A percentile compares a stretch with the other conserved stretches of the same genome.
phyloP scores from a whole-genome alignment of 1,140 invertebrate species.

The Zophobas atratus region DNA sequence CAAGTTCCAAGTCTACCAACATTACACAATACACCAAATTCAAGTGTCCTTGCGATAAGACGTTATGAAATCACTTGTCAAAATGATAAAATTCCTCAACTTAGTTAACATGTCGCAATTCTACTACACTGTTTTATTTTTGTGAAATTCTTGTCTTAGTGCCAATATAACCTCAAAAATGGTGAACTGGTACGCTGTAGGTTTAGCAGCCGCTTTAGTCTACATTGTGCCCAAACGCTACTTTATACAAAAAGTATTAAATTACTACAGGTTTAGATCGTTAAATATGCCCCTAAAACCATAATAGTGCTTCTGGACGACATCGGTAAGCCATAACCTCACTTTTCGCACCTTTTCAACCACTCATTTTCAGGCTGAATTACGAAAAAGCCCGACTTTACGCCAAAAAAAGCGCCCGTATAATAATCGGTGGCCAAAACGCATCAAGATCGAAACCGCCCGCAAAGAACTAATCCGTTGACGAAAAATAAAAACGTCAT shows the following conservation, averaged over 20 bases:
- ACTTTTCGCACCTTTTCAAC: not conserved
- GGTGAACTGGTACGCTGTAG: slow-evolving; percentile 36
- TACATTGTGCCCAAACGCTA: slow-evolving; percentile 28
- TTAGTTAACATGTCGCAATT: no score
- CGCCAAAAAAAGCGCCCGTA: slow-evolving; percentile 1
- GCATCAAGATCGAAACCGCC: not conserved
- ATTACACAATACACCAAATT: no score
- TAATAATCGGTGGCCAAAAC: slow-evolving; percentile 13
- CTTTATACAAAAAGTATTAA: not conserved
- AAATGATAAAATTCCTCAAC: no score
- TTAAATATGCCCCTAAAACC: slow-evolving; percentile 8
- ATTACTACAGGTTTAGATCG: slow-evolving; percentile 13
- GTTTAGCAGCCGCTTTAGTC: not conserved
- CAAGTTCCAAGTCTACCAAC: no score
- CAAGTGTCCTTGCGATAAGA: no score
- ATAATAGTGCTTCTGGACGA: slow-evolving; percentile 36
- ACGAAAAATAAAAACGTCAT: slow-evolving; percentile 18
- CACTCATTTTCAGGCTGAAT: slow-evolving; percentile 29
- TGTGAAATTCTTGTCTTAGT: not conserved
- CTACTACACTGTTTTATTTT: not conserved
- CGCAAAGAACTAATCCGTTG: slow-evolving; percentile 20
- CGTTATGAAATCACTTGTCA: no score
- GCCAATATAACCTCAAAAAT: not conserved
- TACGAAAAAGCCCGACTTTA: slow-evolving; percentile 34
- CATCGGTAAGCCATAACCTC: slow-evolving; percentile 38